Base-by-base conservation (phyloP, 2,797 vertebrate species). In the Pseudochromis fuscus region DNA sequence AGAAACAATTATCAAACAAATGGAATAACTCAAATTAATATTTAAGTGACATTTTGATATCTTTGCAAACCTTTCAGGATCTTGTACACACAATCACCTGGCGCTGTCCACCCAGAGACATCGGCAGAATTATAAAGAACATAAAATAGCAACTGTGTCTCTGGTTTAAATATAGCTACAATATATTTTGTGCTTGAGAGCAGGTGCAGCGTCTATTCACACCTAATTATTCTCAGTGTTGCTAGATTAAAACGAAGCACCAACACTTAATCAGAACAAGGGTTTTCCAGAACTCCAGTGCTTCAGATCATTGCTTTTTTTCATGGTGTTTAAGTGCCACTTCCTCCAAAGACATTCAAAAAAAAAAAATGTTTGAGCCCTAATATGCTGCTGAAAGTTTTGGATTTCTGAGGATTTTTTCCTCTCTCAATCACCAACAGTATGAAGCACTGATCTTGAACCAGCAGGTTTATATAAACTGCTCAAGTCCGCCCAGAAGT, bases 31-130 rank as follows among this genome's bases (percentile, higher is more conserved):
- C 27, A 53, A 79, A 81, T 78, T 60, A 71, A 60, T 64, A 76
- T 79, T 90, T 82, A 88, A 92, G 88, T 91, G 82, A 74, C 62
- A 67, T 66, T 79, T 30, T 28, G 53, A 77, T 59, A 75, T 51
- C n/a, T 27, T 19, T 44, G 52, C 71, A 66, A 59, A 50, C 31
- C 30, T 67, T 72, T 25, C 38, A 51, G 19, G 35, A 58, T 66
- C 16, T 42, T 63, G 25, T 33, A 18, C 31, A 61, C 24, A 71
- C 49, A 50, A 33, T 76, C 37, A 67, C 25, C 66, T 52, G 73
- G 46, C 11, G 58, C 19, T 3, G 21, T 27, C n/a, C 51, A 62
- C 45, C 48, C 33, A 44, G 6, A 44, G 10, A 59, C 16, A 23
- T 0, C 24, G 13, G 15, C n/a, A 52, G 19, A 49, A 28, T 13